Conservation (phyloP, 2,888 invertebrate genomes). For the Lomographa bimaculata region DNA sequence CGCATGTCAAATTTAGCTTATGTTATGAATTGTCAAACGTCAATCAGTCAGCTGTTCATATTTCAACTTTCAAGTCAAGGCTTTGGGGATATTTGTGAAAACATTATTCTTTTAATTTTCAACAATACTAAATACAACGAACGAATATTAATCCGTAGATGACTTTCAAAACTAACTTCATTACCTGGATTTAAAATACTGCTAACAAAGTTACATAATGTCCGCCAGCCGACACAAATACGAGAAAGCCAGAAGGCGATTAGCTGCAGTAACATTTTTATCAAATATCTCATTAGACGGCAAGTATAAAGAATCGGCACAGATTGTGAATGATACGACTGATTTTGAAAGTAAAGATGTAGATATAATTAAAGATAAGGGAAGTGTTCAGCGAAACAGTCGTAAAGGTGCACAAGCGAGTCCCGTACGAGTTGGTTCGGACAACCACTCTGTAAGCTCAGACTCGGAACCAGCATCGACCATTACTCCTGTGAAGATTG, state of each 20-base stretch:
- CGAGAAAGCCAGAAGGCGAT: conserved; percentile 90
- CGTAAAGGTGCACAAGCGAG: conserved; percentile 63
- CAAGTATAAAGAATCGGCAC: conserved; percentile 88
- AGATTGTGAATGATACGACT: conserved; percentile 53
- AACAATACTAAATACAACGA: too few relatives aligned
- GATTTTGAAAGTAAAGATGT: conserved; percentile 45
- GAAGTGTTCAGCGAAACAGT: conserved; percentile 45
- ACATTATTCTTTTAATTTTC: too few relatives aligned
- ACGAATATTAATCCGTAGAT: too few relatives aligned
- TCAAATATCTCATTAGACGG: conserved; percentile 98
- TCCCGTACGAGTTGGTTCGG: conserved; percentile 57
- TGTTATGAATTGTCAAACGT: too few relatives aligned
- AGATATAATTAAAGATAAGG: conserved; percentile 54
- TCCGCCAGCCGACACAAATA: conserved; percentile 69
- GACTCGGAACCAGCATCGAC: conserved; percentile 88
- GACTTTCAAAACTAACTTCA: too few relatives aligned
- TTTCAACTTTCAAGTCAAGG: too few relatives aligned
- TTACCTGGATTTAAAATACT: too few relatives aligned
- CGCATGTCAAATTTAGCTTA: too few relatives aligned
- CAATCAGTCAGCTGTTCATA: too few relatives aligned
- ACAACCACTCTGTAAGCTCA: conserved; percentile 87
- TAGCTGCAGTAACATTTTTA: conserved; percentile 96
- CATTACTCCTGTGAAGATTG: conserved; percentile 85
- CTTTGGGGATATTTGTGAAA: too few relatives aligned
- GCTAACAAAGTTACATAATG: conserved; percentile 50